These are phyloP conservation scores for Crotalus tigris DNA, from an alignment of 2,113 vertebrate species.

Conservation along the genomic window DNA sequence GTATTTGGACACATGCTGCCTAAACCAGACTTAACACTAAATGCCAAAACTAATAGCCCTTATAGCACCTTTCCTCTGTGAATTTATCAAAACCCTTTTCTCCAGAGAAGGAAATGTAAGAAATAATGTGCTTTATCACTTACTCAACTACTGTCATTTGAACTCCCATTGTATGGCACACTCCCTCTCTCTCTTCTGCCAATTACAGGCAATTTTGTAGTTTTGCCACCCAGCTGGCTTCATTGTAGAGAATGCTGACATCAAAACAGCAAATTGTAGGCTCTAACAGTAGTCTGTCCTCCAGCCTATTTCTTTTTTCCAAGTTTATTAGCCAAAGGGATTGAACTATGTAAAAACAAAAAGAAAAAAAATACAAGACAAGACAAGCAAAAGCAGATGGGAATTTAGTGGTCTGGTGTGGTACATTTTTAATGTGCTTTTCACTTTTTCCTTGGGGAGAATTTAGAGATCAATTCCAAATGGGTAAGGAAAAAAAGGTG, in stretches of 20 bases:
- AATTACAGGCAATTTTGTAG: neutral
- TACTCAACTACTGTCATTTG: neutral
- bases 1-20: neutral
- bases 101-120: neutral
- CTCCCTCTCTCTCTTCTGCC: neutral
- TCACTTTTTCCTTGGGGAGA: neutral
- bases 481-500: neutral
- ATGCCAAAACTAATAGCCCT: neutral
- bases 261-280: neutral
- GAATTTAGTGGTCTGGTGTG: neutral
- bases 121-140: neutral
- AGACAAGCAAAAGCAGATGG: neutral
- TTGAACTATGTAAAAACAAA: neutral
- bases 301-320: neutral
- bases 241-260: neutral
- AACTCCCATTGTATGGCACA: neutral
- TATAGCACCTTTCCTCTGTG: neutral
- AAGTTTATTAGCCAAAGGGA: neutral
- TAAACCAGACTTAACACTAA: neutral
- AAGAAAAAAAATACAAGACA: neutral
- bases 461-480: neutral
- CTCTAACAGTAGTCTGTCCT: neutral
- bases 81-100: neutral
- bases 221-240: neutral
- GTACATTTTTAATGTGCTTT: neutral